These are phyloP conservation scores for Melanostoma mellinum DNA, from an alignment of 2,888 invertebrate genomes.

Conservation along the genomic window DNA sequence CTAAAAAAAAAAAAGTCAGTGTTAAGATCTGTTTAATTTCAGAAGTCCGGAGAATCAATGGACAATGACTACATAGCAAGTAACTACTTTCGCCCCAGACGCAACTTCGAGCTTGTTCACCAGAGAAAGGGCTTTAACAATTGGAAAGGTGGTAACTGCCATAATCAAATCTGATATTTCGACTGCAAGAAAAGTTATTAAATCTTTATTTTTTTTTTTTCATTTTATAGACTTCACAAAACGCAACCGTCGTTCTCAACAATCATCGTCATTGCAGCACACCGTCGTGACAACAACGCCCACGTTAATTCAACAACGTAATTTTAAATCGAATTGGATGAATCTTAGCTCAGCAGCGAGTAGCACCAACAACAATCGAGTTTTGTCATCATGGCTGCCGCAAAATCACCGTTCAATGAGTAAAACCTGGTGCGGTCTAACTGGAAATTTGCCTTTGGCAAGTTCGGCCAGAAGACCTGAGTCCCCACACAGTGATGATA, in stretches of 20 bases:
- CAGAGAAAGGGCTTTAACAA: slow-evolving; percentile 83
- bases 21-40: background rate
- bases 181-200: no score
- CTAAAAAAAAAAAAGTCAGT: no score
- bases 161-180: no score
- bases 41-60: slow-evolving; percentile 25
- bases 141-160: slow-evolving; percentile 83
- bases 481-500: background rate
- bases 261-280: slow-evolving; percentile 9
- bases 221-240: slow-evolving; percentile 55
- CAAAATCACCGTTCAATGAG: slow-evolving; percentile 64
- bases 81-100: slow-evolving; percentile 88
- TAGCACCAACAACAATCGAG: slow-evolving; percentile 49
- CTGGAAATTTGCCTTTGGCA: slow-evolving; percentile 29
- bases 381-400: slow-evolving; percentile 62
- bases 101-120: slow-evolving; percentile 84
- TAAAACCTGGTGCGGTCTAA: slow-evolving; percentile 61
- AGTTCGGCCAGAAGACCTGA: slow-evolving; percentile 5
- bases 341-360: slow-evolving; percentile 52
- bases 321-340: slow-evolving; percentile 57
- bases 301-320: no score
- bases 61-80: slow-evolving; percentile 86
- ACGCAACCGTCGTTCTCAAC: slow-evolving; percentile 34
- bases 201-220: no score
- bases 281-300: background rate